Conservation (phyloP, 2,113 vertebrate genomes). For the rat (Rattus norvegicus) region GRCr8 NC_086025.1:131728501-131729000, state of each 20-base stretch:
- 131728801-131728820: not conserved
- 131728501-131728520: constrained; percentile 28
- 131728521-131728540: constrained; percentile 44
- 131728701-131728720: not conserved
- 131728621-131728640: constrained; percentile 76
- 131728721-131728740: not conserved
- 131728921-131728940: not conserved
- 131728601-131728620: constrained; percentile 70
- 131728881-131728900: constrained; percentile 54
- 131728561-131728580: constrained; percentile 67
- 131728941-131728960: not conserved
- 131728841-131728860: not conserved
- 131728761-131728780: not conserved
- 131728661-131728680: constrained; percentile 61
- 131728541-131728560: constrained; percentile 66
- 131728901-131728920: constrained; percentile 38
- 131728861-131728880: constrained; percentile 65
- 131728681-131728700: constrained; percentile 7
- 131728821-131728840: not conserved
- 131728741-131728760: not conserved
- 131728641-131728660: constrained; percentile 59
- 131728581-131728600: constrained; percentile 69
- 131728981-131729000: not conserved
- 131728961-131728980: constrained; percentile 8
- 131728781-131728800: not conserved